Evolutionary conservation across 2,797 vertebrate genomes (phyloP).

Genomic region (Discoglossus pictus): DNA sequence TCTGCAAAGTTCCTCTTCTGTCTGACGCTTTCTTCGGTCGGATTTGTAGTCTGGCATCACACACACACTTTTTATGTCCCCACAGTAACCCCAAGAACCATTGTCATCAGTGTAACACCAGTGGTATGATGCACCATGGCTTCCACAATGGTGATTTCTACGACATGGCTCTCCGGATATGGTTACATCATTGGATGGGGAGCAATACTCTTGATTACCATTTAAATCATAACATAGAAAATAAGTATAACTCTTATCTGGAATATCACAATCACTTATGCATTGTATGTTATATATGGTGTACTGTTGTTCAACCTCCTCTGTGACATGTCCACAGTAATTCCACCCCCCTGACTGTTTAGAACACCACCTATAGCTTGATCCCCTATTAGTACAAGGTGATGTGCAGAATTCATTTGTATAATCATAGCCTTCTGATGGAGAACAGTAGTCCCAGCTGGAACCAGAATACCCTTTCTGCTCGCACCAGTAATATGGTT

Average conservation of each 20-base stretch:
- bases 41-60: too few species aligned
- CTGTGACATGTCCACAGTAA: slow-evolving; percentile 3
- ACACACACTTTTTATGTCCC: neutral
- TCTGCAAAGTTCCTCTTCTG: slow-evolving; percentile 10
- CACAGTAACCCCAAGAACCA: slow-evolving; percentile 8
- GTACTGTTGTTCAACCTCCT: slow-evolving; percentile 5
- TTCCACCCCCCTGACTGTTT: neutral
- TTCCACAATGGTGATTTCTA: slow-evolving; percentile 4
- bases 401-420: neutral
- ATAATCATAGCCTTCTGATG: slow-evolving; percentile 1
- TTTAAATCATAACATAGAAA: neutral
- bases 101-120: slow-evolving; percentile 4
- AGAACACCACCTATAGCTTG: neutral
- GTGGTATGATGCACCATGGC: neutral
- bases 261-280: neutral
- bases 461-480: neutral
- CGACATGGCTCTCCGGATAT: neutral
- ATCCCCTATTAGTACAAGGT: neutral
- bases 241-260: neutral
- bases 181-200: slow-evolving; percentile 3
- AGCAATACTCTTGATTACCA: neutral
- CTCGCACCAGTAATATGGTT: slow-evolving; percentile 6
- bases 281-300: neutral
- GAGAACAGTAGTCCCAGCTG: slow-evolving; percentile 11
- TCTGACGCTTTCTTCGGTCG: neutral